Conservation (phyloP, 2,888 invertebrate genomes). For the Hirtodrosophila confusa region DNA sequence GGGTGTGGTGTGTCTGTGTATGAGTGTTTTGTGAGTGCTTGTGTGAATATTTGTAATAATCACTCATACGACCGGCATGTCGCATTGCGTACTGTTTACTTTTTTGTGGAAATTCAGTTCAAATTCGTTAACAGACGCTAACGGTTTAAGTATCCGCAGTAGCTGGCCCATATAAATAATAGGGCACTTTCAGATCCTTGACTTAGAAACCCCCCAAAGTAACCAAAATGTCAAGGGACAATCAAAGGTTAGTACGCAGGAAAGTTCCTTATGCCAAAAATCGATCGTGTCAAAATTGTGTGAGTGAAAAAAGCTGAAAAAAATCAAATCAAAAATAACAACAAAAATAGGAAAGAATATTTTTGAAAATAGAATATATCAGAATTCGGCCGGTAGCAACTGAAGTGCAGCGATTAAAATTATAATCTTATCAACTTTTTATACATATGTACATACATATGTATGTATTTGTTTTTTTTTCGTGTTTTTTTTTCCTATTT, state of each 20-base stretch:
- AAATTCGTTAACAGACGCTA: slow-evolving; percentile 75
- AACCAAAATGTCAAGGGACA: slow-evolving; percentile 31
- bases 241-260: slow-evolving; percentile 35
- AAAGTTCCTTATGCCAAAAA: not conserved
- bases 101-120: slow-evolving; percentile 66
- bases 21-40: slow-evolving; percentile 35
- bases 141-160: slow-evolving; percentile 58
- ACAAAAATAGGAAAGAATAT: too few species aligned
- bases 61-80: slow-evolving; percentile 72
- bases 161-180: not conserved
- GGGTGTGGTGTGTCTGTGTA: slow-evolving; percentile 21
- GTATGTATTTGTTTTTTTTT: slow-evolving; percentile 6
- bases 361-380: not conserved
- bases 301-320: not conserved
- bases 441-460: slow-evolving; percentile 5
- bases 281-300: not conserved
- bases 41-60: slow-evolving; percentile 55
- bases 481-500: not conserved
- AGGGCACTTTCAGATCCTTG: slow-evolving; percentile 27
- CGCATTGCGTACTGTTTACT: slow-evolving; percentile 70
- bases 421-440: slow-evolving; percentile 38
- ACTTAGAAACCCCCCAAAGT: not conserved
- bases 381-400: slow-evolving; percentile 31
- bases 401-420: slow-evolving; percentile 20
- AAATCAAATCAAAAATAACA: not conserved